These are phyloP conservation scores for Spodoptera litura DNA, from an alignment of 1,140 invertebrate genomes.

Conservation along the genomic window DNA sequence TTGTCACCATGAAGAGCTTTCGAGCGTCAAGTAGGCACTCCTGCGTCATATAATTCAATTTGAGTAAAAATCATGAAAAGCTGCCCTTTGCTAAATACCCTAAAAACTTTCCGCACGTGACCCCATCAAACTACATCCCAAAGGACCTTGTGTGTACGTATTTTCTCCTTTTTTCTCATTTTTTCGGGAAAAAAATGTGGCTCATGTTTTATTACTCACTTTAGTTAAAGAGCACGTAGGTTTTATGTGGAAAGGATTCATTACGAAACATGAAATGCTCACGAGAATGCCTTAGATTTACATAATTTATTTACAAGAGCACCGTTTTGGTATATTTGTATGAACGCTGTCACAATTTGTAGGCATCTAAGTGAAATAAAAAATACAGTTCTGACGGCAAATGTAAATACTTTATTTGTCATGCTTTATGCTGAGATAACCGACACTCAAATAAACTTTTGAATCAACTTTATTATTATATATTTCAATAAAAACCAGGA, in stretches of 20 bases:
- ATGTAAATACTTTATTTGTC: conserved; percentile 19
- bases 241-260: conserved; percentile 55
- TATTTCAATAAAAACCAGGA: no score
- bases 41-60: conserved; percentile 69
- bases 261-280: conserved; percentile 50
- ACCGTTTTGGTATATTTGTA: conserved; percentile 31
- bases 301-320: conserved; percentile 48
- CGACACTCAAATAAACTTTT: not conserved
- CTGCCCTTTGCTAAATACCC: conserved; percentile 72
- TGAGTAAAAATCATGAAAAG: conserved; percentile 57
- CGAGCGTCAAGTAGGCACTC: conserved; percentile 40
- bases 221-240: conserved; percentile 61
- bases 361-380: not conserved
- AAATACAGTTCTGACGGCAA: not conserved
- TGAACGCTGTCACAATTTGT: conserved; percentile 32
- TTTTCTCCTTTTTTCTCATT: conserved; percentile 61
- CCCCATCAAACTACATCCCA: conserved; percentile 66
- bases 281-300: conserved; percentile 46
- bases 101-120: conserved; percentile 77
- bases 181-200: conserved; percentile 61
- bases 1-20: conserved; percentile 17
- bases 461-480: no score
- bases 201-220: conserved; percentile 66
- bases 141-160: conserved; percentile 50
- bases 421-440: conserved; percentile 4